Percentiles rank a stretch among this genome's conserved stretches.
phyloP scores from a whole-genome alignment of 2,113 vertebrate species.

The Octodon degus region DNA sequence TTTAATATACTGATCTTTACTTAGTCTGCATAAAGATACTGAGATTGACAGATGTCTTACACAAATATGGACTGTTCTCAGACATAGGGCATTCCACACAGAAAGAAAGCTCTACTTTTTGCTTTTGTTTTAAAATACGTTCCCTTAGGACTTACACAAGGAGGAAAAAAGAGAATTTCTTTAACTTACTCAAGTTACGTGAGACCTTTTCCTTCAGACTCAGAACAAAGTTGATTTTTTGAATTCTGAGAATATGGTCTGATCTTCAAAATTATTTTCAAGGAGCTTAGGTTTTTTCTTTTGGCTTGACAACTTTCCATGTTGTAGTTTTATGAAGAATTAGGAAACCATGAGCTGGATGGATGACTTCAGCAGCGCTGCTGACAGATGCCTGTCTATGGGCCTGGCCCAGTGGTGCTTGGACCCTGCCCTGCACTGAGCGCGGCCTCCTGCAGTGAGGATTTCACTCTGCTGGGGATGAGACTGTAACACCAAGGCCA shows the following conservation, averaged over 20 bases:
- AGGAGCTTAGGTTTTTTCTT: neutral
- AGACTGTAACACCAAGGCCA: neutral
- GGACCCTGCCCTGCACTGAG: neutral
- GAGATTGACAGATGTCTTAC: neutral
- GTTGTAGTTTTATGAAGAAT: conserved; percentile 5
- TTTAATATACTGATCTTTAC: neutral
- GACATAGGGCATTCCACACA: neutral
- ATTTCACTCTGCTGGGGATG: neutral
- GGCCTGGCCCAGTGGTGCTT: too few species aligned
- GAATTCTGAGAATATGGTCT: conserved; percentile 16
- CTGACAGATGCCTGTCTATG: neutral
- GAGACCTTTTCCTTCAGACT: neutral
- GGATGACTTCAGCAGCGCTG: neutral
- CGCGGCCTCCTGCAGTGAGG: neutral
- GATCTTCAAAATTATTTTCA: conserved; percentile 11
- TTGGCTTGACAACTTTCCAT: neutral
- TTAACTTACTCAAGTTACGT: neutral
- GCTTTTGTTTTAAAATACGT: conserved; percentile 6
- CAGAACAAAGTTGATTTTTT: conserved; percentile 30
- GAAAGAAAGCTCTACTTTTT: conserved; percentile 33
- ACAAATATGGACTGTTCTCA: conserved; percentile 38
- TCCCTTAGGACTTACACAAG: neutral
- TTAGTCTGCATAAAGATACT: neutral
- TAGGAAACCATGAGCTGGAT: neutral
- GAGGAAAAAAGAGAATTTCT: neutral